A percentile compares a stretch with the other conserved stretches of the same genome.
phyloP scores from a whole-genome alignment of 2,888 invertebrate genomes.

The Argynnis bischoffii region DNA sequence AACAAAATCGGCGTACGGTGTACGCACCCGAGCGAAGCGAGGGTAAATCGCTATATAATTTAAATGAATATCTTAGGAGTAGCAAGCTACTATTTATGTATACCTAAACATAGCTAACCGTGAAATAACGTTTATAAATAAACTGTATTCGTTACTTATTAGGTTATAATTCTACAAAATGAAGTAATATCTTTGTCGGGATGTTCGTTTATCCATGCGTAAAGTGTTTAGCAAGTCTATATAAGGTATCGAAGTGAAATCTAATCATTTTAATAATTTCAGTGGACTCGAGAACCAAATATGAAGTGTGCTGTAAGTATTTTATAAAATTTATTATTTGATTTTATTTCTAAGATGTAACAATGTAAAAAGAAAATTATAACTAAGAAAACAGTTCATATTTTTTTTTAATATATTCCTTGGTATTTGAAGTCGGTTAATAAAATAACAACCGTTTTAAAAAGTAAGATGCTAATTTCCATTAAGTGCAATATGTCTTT shows the following conservation, averaged over 20 bases:
- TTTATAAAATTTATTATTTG: slow-evolving; percentile 4
- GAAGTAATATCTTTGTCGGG: slow-evolving; percentile 37
- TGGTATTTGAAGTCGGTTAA: too few species aligned
- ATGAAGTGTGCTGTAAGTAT: slow-evolving; percentile 74
- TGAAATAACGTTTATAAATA: too few species aligned
- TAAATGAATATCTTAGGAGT: too few species aligned
- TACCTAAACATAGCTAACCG: too few species aligned
- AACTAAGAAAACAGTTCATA: neutral
- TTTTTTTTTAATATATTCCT: too few species aligned
- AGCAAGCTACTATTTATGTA: too few species aligned
- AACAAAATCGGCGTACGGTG: too few species aligned
- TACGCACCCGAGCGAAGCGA: too few species aligned
- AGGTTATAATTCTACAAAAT: slow-evolving; percentile 19
- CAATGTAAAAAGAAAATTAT: neutral
- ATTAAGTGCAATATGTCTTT: too few species aligned
- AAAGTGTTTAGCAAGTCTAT: slow-evolving; percentile 38
- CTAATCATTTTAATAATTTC: slow-evolving; percentile 34
- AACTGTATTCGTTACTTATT: slow-evolving; percentile 11
- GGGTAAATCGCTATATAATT: too few species aligned
- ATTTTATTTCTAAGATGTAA: neutral
- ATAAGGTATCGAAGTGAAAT: slow-evolving; percentile 40
- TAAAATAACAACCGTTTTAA: too few species aligned
- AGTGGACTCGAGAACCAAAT: slow-evolving; percentile 38
- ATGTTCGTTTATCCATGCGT: slow-evolving; percentile 39
- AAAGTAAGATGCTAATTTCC: too few species aligned